Conservation (phyloP, 2,888 invertebrate species). For the Drosophila borealis region DNA sequence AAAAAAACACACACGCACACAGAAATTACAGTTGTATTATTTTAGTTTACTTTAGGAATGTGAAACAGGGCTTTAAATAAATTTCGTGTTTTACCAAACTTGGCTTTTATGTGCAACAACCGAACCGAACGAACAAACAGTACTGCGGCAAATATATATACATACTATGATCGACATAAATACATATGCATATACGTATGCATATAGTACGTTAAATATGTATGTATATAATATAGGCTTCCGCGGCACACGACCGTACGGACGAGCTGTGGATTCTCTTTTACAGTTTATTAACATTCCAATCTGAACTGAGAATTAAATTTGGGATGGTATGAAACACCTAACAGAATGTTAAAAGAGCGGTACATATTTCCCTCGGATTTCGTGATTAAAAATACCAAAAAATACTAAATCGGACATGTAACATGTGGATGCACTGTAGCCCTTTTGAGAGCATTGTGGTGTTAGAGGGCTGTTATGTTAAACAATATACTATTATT, state of each 20-base stretch:
- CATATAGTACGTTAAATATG: conserved; percentile 8
- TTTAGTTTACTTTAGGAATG: conserved; percentile 19
- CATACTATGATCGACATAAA: conserved; percentile 12
- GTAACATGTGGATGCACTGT: background rate
- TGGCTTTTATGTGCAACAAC: conserved; percentile 40
- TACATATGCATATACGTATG: conserved; percentile 9
- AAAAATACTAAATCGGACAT: background rate
- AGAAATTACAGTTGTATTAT: conserved; percentile 1
- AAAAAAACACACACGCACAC: conserved; percentile 20
- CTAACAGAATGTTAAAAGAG: conserved; percentile 30
- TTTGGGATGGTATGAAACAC: conserved; percentile 1
- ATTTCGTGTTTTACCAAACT: conserved; percentile 51
- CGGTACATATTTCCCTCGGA: background rate
- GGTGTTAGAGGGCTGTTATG: background rate
- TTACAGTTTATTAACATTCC: conserved; percentile 40
- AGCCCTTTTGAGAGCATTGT: background rate
- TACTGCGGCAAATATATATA: conserved; percentile 50
- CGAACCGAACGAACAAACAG: conserved; percentile 43
- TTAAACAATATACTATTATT: background rate
- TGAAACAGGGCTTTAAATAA: conserved; percentile 55
- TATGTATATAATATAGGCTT: conserved; percentile 28
- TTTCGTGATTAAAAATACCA: conserved; percentile 1
- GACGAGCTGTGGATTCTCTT: conserved; percentile 40
- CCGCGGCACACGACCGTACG: conserved; percentile 43
- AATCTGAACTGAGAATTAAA: conserved; percentile 11